These are phyloP conservation scores for Rhadinocentrus ornatus DNA, from an alignment of 2,797 vertebrate genomes.

Conservation along the genomic window DNA sequence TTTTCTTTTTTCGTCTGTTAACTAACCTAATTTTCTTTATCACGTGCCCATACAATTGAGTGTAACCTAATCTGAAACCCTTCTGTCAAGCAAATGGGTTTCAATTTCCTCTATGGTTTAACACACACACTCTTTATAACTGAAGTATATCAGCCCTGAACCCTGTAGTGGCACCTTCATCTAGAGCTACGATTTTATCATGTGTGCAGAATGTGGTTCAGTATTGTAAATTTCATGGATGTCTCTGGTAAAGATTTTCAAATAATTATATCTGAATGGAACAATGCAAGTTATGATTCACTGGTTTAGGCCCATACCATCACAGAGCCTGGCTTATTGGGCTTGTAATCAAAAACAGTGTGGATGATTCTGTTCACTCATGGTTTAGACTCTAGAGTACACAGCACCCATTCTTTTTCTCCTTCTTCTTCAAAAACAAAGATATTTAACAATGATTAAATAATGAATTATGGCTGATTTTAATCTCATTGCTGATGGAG, in stretches of 20 bases:
- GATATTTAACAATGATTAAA: neutral
- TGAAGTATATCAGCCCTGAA: neutral
- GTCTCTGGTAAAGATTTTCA: no score
- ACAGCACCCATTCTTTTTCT: no score
- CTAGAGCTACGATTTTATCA: neutral
- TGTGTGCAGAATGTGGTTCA: no score
- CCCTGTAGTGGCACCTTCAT: neutral
- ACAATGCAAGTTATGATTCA: no score
- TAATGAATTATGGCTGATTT: neutral
- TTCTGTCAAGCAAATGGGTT: neutral
- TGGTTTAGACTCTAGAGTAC: no score
- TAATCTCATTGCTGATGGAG: no score
- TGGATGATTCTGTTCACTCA: neutral
- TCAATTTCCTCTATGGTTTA: slow-evolving; percentile 5
- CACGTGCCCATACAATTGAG: neutral
- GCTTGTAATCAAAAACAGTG: neutral
- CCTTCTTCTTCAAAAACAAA: no score
- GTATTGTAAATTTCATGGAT: no score
- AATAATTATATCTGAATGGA: no score
- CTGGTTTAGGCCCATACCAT: neutral
- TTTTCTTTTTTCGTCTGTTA: slow-evolving; percentile 10
- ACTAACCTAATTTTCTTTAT: slow-evolving; percentile 13
- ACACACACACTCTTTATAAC: neutral
- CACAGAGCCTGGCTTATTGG: neutral
- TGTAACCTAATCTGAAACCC: slow-evolving; percentile 8